phyloP scores from a whole-genome alignment of 1,140 invertebrate genomes.

The Anagrus nilaparvatae region DNA sequence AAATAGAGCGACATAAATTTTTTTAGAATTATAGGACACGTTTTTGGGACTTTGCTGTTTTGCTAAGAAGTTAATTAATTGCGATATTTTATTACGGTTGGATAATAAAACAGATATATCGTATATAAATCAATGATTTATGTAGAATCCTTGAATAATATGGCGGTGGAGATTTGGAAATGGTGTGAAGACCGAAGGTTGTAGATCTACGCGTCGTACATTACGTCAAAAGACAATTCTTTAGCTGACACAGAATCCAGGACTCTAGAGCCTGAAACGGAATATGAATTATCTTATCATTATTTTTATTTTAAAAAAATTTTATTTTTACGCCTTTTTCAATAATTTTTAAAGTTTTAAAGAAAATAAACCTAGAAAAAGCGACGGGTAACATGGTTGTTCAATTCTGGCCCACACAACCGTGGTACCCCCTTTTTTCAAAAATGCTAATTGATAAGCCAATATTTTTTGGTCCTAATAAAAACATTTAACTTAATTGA shows the following conservation, averaged over 20 bases:
- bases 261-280: constrained; percentile 12
- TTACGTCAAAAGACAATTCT: background rate
- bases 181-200: background rate
- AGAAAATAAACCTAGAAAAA: constrained; percentile 10
- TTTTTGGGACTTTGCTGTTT: background rate
- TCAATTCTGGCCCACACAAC: constrained; percentile 12
- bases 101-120: background rate
- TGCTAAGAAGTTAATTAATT: background rate
- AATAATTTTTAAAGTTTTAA: constrained; percentile 10
- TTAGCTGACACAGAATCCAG: background rate
- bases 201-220: background rate
- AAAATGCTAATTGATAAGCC: background rate
- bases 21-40: background rate
- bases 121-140: background rate
- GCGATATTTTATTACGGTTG: background rate
- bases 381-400: constrained; percentile 12
- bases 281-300: constrained; percentile 16
- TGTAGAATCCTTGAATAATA: background rate
- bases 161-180: background rate
- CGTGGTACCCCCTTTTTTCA: constrained; percentile 3
- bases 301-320: constrained; percentile 13
- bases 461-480: constrained; percentile 14
- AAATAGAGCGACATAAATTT: background rate
- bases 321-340: constrained; percentile 14
- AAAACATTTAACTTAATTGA: background rate